A percentile compares a stretch with the other conserved stretches of the same genome.
phyloP scores from a whole-genome alignment of 2,113 vertebrate species.

The Hippocampus guttulatus region DNA sequence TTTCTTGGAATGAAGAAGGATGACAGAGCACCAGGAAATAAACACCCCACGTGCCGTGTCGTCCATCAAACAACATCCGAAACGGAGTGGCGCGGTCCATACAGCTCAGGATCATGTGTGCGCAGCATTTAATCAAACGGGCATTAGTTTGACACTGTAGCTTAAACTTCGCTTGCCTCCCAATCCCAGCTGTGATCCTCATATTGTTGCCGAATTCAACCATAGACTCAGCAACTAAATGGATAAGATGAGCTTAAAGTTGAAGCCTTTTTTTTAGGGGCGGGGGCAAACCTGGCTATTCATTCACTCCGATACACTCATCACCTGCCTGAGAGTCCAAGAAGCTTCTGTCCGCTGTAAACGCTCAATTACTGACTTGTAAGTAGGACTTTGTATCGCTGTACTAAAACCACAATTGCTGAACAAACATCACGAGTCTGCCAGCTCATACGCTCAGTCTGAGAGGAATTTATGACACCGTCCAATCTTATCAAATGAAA shows the following conservation, averaged over 20 bases:
- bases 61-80: not conserved
- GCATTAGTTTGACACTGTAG: constrained; percentile 66
- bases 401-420: not conserved
- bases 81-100: constrained; percentile 30
- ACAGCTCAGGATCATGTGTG: constrained; percentile 53
- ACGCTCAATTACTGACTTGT: not conserved
- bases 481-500: not conserved
- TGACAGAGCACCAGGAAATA: too few species aligned
- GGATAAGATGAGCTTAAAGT: constrained; percentile 65
- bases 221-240: constrained; percentile 69
- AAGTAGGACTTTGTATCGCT: not conserved
- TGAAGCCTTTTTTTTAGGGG: constrained; percentile 15
- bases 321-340: constrained; percentile 40
- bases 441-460: not conserved
- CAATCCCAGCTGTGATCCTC: constrained; percentile 58
- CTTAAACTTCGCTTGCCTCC: constrained; percentile 67
- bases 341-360: constrained; percentile 1
- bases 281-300: constrained; percentile 59
- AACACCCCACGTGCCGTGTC: not conserved
- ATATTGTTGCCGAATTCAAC: constrained; percentile 57
- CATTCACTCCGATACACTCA: constrained; percentile 45
- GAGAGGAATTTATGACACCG: not conserved
- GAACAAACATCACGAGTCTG: not conserved
- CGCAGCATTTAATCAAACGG: constrained; percentile 69
- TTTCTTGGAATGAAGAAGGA: too few species aligned